Evolutionary conservation across 2,113 vertebrate species (phyloP).

Genomic region (Corythaixoides concolor): DNA sequence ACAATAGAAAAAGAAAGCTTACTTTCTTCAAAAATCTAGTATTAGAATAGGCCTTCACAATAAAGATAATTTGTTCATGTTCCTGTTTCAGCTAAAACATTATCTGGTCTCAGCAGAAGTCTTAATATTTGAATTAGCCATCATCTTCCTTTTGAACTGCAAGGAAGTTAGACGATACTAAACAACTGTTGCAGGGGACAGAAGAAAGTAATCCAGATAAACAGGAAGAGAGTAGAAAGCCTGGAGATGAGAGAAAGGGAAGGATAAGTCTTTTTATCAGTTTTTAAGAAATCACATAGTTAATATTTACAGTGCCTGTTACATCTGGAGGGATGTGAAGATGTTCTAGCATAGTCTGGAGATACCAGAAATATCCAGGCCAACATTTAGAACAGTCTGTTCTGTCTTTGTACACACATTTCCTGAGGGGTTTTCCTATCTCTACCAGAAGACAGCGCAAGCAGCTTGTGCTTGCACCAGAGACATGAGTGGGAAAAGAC

Average conservation of each 20-base stretch:
- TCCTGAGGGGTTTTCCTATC: neutral
- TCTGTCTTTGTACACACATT: neutral
- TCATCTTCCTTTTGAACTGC: neutral
- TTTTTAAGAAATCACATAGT: neutral
- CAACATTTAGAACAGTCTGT: neutral
- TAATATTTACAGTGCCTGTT: neutral
- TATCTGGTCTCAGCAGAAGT: neutral
- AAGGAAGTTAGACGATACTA: neutral
- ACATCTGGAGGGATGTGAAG: neutral
- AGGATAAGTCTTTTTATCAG: neutral
- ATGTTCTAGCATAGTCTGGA: neutral
- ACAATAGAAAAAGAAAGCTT: neutral
- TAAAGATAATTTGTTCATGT: neutral
- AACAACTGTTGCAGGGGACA: neutral
- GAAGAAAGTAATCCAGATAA: neutral
- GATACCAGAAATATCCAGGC: neutral
- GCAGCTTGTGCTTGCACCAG: neutral
- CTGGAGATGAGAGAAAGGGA: neutral
- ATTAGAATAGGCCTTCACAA: neutral
- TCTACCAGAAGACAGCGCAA: neutral
- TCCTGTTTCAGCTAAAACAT: neutral
- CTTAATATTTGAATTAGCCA: neutral
- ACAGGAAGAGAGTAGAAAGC: neutral
- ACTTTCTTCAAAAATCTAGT: neutral
- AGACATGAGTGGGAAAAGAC: neutral